Evolutionary conservation across 2,797 vertebrate genomes (phyloP), one percentile per base, ranked within the genome.

Genomic region (Esox lucius): DNA sequence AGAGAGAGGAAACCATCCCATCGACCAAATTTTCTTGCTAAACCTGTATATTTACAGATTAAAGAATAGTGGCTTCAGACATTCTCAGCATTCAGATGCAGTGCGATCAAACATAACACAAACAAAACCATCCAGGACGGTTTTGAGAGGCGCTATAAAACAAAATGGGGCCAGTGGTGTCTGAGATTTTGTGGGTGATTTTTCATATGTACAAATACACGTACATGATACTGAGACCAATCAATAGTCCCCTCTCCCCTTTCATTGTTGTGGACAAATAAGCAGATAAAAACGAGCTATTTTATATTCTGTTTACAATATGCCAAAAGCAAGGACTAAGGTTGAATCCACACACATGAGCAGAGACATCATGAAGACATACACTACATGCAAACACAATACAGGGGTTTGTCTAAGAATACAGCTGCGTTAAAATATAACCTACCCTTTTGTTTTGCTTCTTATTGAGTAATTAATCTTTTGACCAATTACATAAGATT

Each of bases 21-120:
- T 68, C 87, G 85, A 89, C 81, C 84, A 87, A 78, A 85, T 90
- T 89, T 90, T 66, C 42, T 86, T 83, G 87, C 88, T 85, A 84
- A 87, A 88, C 42, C 88, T 87, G 71, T 81, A 84, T 87, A 89
- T 87, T 86, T 83, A 87, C 81, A 87, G 84, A 88, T 85, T 85
- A 87, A 83, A 85, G 28, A 87, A 87, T 82, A 78, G 85, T 79
- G 75, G 85, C 77, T 85, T 83, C 81, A 85, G 85, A 83, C 84
- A 56, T 77, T 73, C 73, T 39, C 81, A 88, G 81, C 80, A 82
- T 85, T 85, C 80, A 79, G 79, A 83, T 81, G 81, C 89, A 89
- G 87, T 88, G 87, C 86, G 83, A 88, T 86, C 84, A 86, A 65
- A 76, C 84, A 76, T 77, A 85, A 84, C 74, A 70, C 81, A 83